Evolutionary conservation across 2,113 vertebrate genomes (phyloP).

Genomic region (Tragelaphus buxtoni): DNA sequence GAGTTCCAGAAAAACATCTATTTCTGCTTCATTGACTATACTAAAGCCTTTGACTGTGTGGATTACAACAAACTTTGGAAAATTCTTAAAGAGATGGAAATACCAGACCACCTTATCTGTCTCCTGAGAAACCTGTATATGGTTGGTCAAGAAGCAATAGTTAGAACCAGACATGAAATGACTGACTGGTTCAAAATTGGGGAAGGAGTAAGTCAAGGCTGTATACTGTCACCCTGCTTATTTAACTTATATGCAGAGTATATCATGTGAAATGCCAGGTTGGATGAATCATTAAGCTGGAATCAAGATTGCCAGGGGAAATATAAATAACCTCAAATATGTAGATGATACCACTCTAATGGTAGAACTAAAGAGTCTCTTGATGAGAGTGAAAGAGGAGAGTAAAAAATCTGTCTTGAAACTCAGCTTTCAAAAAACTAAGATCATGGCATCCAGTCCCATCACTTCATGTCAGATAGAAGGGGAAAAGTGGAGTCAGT

Average conservation of each 20-base stretch:
- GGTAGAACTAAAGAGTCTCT: not conserved
- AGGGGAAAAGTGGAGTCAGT: not conserved
- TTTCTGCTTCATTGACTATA: not conserved
- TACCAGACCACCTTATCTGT: not conserved
- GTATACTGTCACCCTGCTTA: not conserved
- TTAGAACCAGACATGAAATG: not conserved
- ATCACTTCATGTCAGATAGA: not conserved
- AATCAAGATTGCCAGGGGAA: not conserved
- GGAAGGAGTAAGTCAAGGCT: not conserved
- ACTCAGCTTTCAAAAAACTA: not conserved
- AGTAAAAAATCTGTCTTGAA: not conserved
- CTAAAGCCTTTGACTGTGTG: not conserved
- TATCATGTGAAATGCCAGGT: not conserved
- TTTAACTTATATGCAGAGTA: not conserved
- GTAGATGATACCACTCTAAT: not conserved
- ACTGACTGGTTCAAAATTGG: not conserved
- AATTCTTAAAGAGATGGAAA: not conserved
- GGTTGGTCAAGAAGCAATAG: not conserved
- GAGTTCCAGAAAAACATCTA: not conserved
- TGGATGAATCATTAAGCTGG: not conserved
- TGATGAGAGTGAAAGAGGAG: not conserved
- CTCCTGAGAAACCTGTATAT: not conserved
- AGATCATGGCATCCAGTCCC: not conserved
- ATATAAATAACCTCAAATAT: not conserved
- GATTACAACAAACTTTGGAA: not conserved